A percentile compares a stretch with the other conserved stretches of the same genome.
These are phyloP conservation scores for Pseudomyrmex cubaensis DNA, from an alignment of 1,140 invertebrate species.

Conservation along the genomic window DNA sequence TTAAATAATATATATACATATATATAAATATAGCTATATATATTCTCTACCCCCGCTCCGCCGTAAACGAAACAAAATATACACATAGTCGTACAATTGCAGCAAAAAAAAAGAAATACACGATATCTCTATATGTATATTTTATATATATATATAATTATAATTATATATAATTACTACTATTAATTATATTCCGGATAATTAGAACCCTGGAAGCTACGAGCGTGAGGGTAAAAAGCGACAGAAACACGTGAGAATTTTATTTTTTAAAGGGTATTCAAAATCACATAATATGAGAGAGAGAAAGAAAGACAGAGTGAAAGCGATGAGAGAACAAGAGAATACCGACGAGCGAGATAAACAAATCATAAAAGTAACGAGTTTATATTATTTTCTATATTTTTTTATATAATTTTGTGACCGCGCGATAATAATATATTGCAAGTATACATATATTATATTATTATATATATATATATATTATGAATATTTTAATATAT, in stretches of 20 bases:
- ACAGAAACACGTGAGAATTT: constrained; percentile 50
- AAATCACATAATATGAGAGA: constrained; percentile 54
- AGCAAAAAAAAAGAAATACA: constrained; percentile 25
- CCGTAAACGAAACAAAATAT: constrained; percentile 26
- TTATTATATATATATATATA: constrained; percentile 79
- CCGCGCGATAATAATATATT: constrained; percentile 84
- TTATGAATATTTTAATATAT: constrained; percentile 85
- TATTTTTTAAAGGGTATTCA: constrained; percentile 67
- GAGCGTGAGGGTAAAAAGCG: constrained; percentile 35
- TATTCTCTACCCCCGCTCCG: constrained; percentile 11
- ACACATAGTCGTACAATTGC: constrained; percentile 30
- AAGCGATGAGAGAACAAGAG: constrained; percentile 42
- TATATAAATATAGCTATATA: background rate
- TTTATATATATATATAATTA: constrained; percentile 35
- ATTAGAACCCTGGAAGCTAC: constrained; percentile 43
- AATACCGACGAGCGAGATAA: constrained; percentile 31
- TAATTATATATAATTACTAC: constrained; percentile 26
- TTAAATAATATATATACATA: background rate
- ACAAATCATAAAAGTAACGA: constrained; percentile 72
- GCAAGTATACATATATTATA: constrained; percentile 75
- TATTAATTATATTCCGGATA: constrained; percentile 43
- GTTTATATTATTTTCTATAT: constrained; percentile 85
- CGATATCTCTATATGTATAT: constrained; percentile 24
- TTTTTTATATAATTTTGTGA: constrained; percentile 85
- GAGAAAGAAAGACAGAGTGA: constrained; percentile 60